phyloP scores from a whole-genome alignment of 2,113 vertebrate genomes.

The Paratilapia polleni region DNA sequence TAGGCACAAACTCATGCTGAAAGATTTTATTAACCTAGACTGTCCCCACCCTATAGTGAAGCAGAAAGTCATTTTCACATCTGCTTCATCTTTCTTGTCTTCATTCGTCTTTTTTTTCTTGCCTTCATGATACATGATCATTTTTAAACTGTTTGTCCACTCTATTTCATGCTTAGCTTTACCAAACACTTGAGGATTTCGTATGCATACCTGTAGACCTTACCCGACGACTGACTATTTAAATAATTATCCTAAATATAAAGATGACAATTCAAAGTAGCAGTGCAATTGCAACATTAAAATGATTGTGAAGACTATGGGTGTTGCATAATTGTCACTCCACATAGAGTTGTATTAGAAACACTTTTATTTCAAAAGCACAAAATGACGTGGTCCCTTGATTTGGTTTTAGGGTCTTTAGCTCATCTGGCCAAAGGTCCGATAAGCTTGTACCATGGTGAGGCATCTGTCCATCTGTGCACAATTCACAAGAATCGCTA shows the following conservation, averaged over 20 bases:
- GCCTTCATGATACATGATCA: not conserved
- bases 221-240: not conserved
- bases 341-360: not conserved
- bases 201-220: not conserved
- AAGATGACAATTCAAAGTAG: not conserved
- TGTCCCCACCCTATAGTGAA: not conserved
- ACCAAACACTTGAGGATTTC: not conserved
- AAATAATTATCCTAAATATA: not conserved
- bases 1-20: not conserved
- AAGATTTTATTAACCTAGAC: conserved; percentile 5
- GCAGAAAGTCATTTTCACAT: not conserved
- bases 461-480: not conserved
- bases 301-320: not conserved
- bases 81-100: conserved; percentile 7
- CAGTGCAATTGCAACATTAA: not conserved
- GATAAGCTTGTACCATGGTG: not conserved
- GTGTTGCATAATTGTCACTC: not conserved
- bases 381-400: not conserved
- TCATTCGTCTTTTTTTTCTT: not conserved
- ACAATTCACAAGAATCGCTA: not conserved
- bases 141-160: not conserved
- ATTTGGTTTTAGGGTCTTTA: not conserved
- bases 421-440: no score
- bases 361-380: not conserved
- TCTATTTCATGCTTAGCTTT: not conserved